phyloP scores from a whole-genome alignment of 2,888 invertebrate species.

The Aricia artaxerxes region DNA sequence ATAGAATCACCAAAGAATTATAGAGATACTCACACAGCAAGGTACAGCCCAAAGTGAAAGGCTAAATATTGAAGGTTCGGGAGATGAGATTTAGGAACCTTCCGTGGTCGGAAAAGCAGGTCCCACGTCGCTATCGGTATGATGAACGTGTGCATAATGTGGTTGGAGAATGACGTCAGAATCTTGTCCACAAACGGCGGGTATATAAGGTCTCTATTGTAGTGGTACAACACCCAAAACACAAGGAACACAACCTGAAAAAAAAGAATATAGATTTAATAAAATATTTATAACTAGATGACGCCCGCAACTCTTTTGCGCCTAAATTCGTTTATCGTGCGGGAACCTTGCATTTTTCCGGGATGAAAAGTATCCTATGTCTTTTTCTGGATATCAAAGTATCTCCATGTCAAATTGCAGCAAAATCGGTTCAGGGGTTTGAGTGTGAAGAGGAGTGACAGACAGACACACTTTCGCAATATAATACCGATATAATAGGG shows the following conservation, averaged over 20 bases:
- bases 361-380: no score
- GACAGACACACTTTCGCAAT: no score
- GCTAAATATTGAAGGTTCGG: slow-evolving; percentile 51
- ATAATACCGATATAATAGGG: no score
- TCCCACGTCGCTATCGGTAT: slow-evolving; percentile 61
- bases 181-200: slow-evolving; percentile 56
- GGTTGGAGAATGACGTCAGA: slow-evolving; percentile 55
- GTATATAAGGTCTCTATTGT: slow-evolving; percentile 58
- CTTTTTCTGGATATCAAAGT: no score
- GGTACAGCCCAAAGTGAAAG: slow-evolving; percentile 52
- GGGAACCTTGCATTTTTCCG: no score
- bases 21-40: slow-evolving; percentile 59
- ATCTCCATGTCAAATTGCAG: no score
- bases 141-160: slow-evolving; percentile 65
- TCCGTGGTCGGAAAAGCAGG: slow-evolving; percentile 52
- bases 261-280: slow-evolving; percentile 31
- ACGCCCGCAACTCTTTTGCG: no score
- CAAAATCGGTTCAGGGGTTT: no score
- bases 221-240: slow-evolving; percentile 60
- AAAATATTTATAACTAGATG: no score
- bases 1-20: background rate
- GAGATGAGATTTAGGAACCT: slow-evolving; percentile 52
- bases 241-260: slow-evolving; percentile 60
- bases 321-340: no score
- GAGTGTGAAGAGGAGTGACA: no score